phyloP scores from a whole-genome alignment of 2,888 invertebrate species.

The Autographa pulchrina region DNA sequence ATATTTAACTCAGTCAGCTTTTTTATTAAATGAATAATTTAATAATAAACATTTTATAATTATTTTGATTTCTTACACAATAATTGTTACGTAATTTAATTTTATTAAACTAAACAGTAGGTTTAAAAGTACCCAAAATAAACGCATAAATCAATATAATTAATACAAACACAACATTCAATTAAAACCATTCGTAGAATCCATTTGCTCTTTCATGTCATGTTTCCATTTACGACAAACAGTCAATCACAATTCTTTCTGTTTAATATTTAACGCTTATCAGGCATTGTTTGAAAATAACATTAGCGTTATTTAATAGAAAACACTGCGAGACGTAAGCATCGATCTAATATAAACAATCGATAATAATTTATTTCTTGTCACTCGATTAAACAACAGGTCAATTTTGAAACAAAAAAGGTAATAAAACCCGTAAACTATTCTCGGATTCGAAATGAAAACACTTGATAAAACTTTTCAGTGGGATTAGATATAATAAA shows the following conservation, averaged over 20 bases:
- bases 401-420: constrained; percentile 29
- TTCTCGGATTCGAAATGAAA: constrained; percentile 47
- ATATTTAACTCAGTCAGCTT: no score
- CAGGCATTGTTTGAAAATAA: constrained; percentile 19
- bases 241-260: constrained; percentile 16
- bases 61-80: background rate
- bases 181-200: constrained; percentile 15
- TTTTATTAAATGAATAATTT: no score
- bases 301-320: constrained; percentile 17
- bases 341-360: constrained; percentile 29
- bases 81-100: constrained; percentile 22
- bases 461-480: constrained; percentile 26
- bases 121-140: constrained; percentile 9
- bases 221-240: constrained; percentile 15
- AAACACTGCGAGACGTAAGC: constrained; percentile 14
- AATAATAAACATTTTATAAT: no score
- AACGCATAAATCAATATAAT: constrained; percentile 8
- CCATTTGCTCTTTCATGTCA: constrained; percentile 13
- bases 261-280: constrained; percentile 17
- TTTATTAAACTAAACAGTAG: constrained; percentile 14
- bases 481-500: constrained; percentile 44
- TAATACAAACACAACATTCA: constrained; percentile 10
- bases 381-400: constrained; percentile 35
- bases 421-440: constrained; percentile 38
- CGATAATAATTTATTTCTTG: constrained; percentile 25